These are phyloP conservation scores for Zosterops japonicus DNA, from an alignment of 2,113 vertebrate species.

Conservation along the genomic window DNA sequence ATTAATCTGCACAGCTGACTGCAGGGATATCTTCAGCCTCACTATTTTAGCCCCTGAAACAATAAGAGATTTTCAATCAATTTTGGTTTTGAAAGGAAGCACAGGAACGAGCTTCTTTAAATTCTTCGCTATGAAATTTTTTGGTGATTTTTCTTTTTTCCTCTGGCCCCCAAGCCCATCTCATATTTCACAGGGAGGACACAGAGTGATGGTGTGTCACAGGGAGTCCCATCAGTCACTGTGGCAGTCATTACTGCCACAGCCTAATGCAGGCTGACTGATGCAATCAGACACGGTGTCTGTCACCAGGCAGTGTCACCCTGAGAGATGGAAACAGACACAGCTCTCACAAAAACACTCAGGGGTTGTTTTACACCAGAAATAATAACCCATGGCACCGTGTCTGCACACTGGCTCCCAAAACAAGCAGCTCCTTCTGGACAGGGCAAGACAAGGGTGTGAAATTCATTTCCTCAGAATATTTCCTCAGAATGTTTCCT, in stretches of 20 bases:
- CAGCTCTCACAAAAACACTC: neutral
- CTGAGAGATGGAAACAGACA: neutral
- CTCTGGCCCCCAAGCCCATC: neutral
- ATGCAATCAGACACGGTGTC: slow-evolving; percentile 12
- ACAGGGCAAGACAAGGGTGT: neutral
- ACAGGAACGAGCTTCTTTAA: neutral
- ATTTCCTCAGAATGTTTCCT: too few species aligned
- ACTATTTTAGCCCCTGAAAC: neutral
- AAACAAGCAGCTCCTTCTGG: neutral
- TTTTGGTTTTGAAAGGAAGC: neutral
- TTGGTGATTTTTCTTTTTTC: neutral
- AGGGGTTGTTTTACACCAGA: slow-evolving; percentile 7
- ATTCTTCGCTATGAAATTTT: neutral
- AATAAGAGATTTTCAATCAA: neutral
- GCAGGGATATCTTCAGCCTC: neutral
- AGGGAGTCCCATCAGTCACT: slow-evolving; percentile 20
- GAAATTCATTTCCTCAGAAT: neutral
- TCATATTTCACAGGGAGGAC: slow-evolving; percentile 9
- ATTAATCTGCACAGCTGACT: neutral
- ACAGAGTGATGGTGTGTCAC: slow-evolving; percentile 2
- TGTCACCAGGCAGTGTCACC: slow-evolving; percentile 1
- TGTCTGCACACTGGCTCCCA: neutral
- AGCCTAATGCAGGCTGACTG: slow-evolving; percentile 40
- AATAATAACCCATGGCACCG: neutral
- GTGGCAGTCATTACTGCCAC: slow-evolving; percentile 22